phyloP scores from a whole-genome alignment of 2,888 invertebrate genomes.

The Anagyrus pseudococci region DNA sequence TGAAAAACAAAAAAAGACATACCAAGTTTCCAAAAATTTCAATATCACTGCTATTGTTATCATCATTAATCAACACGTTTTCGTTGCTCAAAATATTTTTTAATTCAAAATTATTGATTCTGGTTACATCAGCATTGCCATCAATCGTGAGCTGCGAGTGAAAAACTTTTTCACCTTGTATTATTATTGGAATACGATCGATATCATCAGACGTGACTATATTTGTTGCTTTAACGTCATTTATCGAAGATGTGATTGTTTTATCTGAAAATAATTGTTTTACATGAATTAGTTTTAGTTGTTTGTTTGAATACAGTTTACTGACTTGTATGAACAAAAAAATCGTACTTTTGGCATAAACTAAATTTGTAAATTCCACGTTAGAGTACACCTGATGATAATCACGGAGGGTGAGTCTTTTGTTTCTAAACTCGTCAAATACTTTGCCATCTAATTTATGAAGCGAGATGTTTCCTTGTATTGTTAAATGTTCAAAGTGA shows the following conservation, averaged over 20 bases:
- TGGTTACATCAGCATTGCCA: constrained; percentile 37
- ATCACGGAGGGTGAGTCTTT: constrained; percentile 44
- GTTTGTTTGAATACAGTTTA: not conserved
- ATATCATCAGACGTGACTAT: constrained; percentile 40
- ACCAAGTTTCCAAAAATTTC: constrained; percentile 50
- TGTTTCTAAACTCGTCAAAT: constrained; percentile 47
- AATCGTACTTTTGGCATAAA: constrained; percentile 46
- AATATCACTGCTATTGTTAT: no score
- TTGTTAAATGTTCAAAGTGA: constrained; percentile 43
- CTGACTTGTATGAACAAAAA: not conserved
- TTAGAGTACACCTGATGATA: constrained; percentile 42
- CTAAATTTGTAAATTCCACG: constrained; percentile 44
- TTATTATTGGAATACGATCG: constrained; percentile 40
- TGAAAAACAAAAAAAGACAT: no score
- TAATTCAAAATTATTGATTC: constrained; percentile 43
- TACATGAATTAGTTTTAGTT: not conserved
- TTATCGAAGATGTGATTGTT: constrained; percentile 41
- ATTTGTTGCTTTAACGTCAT: constrained; percentile 45
- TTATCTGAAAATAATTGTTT: constrained; percentile 37
- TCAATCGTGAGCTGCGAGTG: constrained; percentile 40
- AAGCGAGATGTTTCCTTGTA: constrained; percentile 38
- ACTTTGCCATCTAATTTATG: constrained; percentile 46
- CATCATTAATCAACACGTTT: no score
- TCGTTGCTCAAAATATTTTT: constrained; percentile 43
- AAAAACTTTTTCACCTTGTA: constrained; percentile 43